Evolutionary conservation across 2,113 vertebrate species (phyloP), one percentile per base, ranked within the genome.

Genomic region (Cyphotilapia sp.): DNA sequence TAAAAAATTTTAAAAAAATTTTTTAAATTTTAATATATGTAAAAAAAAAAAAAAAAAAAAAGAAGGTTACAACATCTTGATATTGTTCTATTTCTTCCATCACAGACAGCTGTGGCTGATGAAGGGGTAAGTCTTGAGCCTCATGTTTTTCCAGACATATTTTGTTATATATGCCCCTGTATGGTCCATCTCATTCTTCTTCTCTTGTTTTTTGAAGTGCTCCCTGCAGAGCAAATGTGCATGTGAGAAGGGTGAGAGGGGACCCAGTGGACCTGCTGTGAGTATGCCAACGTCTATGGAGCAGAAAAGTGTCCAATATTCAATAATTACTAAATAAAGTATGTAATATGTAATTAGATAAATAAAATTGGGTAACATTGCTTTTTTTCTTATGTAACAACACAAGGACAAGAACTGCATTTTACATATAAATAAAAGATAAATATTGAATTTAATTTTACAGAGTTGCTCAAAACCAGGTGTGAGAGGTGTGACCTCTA

Each of bases 211-310:
- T 87, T 76, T 87, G 59, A 92, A 98, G 98, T 98, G 98, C 93
- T 95, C 96, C 2, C 88, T 96, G 86, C 87, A 90, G 29, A 95
- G 87, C 82, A 24, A 31, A 31, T 98, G 98, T 93, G 90, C 89
- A 2, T 98, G 98, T 93, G 97, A 98, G 51, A 98, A 98, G 89
- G 98, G 98, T 3, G 97, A 98, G 91, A 96, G 93, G 90, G 98
- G 97, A 85, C 91, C 96, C 85, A 81, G 92, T 4, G 98, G 98
- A 40, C 92, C 97, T 40, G 53, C 97, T 86, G 98, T 98, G 93
- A 98, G 98, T 98, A 85, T 71, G 54, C 29, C 8, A 76, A 38
- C 22, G 5, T 42, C 53, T 45, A 7, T 19, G 16, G 24, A 78
- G 24, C 24, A 19, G 9, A 19, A 78, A 76, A 31, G 1, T 47